Evolutionary conservation across 2,113 vertebrate genomes (phyloP).

Genomic region (Sapajus apella): DNA sequence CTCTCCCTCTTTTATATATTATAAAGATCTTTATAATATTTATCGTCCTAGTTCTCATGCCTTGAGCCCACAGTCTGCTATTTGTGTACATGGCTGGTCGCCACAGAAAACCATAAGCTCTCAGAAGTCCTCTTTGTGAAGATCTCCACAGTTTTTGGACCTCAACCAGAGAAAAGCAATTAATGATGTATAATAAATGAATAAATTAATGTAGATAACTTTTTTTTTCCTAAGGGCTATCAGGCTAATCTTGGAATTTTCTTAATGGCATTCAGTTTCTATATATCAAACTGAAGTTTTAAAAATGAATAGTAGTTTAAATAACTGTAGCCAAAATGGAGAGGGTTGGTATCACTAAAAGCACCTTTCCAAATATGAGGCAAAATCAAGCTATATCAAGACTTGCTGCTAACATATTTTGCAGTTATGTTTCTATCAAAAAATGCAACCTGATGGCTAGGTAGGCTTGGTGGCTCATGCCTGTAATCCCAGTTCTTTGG

Average conservation of each 20-base stretch:
- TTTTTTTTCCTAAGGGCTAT: conserved; percentile 16
- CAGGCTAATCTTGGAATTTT: not conserved
- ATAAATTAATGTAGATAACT: not conserved
- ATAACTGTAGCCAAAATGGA: not conserved
- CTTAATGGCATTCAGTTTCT: conserved; percentile 9
- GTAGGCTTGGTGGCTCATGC: too few species aligned
- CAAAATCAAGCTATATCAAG: not conserved
- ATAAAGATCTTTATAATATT: not conserved
- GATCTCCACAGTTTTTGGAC: not conserved
- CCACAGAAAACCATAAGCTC: not conserved
- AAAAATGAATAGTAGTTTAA: not conserved
- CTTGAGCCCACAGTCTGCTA: not conserved
- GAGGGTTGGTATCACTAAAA: not conserved
- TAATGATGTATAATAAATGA: conserved; percentile 18
- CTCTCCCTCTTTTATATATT: not conserved
- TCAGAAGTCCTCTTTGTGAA: conserved; percentile 25
- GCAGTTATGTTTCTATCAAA: not conserved
- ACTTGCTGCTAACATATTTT: conserved; percentile 3
- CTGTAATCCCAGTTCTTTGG: too few species aligned
- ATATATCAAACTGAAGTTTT: not conserved
- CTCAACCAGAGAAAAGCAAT: not conserved
- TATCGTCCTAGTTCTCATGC: not conserved
- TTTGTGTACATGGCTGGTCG: not conserved
- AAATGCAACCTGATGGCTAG: not conserved
- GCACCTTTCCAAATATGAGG: not conserved